These are phyloP conservation scores for Trichomycterus rosablanca DNA, from an alignment of 2,113 vertebrate genomes.

Conservation along the genomic window DNA sequence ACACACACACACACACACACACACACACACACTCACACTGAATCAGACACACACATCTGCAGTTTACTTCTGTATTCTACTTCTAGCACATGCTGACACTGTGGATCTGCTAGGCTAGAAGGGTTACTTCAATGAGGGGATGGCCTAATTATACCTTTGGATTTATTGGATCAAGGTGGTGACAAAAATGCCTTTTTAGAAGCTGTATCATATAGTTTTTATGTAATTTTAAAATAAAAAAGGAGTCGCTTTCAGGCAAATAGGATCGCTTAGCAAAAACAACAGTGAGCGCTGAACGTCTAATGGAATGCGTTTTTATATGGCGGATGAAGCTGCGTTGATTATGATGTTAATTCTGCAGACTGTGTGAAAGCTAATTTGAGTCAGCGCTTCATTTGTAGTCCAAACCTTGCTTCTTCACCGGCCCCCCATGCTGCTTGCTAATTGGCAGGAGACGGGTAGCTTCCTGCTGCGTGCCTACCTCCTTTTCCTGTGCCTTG, in stretches of 20 bases:
- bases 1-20: constrained; percentile 17
- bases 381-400: constrained; percentile 55
- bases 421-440: constrained; percentile 53
- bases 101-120: not conserved
- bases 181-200: not conserved
- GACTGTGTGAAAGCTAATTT: constrained; percentile 50
- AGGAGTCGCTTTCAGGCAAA: constrained; percentile 42
- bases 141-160: too few relatives aligned
- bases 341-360: constrained; percentile 37
- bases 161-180: too few relatives aligned
- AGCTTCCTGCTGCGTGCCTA: constrained; percentile 70
- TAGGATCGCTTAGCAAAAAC: constrained; percentile 42
- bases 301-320: constrained; percentile 48
- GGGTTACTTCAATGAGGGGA: not conserved
- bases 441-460: constrained; percentile 74
- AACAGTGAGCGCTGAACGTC: constrained; percentile 30
- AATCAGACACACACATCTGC: not conserved
- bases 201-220: not conserved
- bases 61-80: not conserved
- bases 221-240: not conserved
- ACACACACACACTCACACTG: constrained; percentile 12
- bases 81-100: constrained; percentile 42
- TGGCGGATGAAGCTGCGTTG: constrained; percentile 43
- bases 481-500: constrained; percentile 61
- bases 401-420: constrained; percentile 45